Percentiles rank a stretch among this genome's conserved stretches.
phyloP scores from a whole-genome alignment of 2,888 invertebrate species.

The Drosophila meridionalis region DNA sequence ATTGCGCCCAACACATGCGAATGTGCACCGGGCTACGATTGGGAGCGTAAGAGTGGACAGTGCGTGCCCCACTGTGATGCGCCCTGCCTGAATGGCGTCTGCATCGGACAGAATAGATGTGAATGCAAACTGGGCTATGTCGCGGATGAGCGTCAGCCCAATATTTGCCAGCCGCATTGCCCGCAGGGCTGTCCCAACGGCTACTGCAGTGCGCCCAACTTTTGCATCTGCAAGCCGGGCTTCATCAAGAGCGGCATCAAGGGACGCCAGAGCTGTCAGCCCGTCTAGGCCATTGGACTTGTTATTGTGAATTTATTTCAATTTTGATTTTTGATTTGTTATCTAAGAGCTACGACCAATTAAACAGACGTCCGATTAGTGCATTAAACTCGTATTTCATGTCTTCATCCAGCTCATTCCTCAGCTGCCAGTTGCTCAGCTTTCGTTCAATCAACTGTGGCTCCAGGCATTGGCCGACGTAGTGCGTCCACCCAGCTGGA shows the following conservation, averaged over 20 bases:
- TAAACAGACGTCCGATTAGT: constrained; percentile 71
- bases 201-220: constrained; percentile 89
- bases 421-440: constrained; percentile 53
- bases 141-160: constrained; percentile 82
- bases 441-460: constrained; percentile 44
- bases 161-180: constrained; percentile 88
- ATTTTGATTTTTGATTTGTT: constrained; percentile 1
- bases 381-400: constrained; percentile 76
- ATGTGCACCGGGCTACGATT: constrained; percentile 75
- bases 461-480: constrained; percentile 74
- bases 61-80: constrained; percentile 87
- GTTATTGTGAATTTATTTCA: background rate
- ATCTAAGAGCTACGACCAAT: constrained; percentile 16
- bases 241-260: constrained; percentile 85
- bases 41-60: constrained; percentile 81
- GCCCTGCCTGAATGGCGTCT: constrained; percentile 89
- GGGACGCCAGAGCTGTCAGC: constrained; percentile 87
- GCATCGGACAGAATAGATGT: constrained; percentile 88
- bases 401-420: constrained; percentile 58
- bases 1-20: constrained; percentile 84
- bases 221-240: constrained; percentile 90
- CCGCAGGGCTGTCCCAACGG: constrained; percentile 91
- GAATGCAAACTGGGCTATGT: constrained; percentile 87
- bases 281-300: constrained; percentile 45
- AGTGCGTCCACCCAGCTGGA: constrained; percentile 65